Evolutionary conservation across 2,113 vertebrate genomes (phyloP), one percentile per base, ranked within the genome.

Genomic region (Electrona antarctica): DNA sequence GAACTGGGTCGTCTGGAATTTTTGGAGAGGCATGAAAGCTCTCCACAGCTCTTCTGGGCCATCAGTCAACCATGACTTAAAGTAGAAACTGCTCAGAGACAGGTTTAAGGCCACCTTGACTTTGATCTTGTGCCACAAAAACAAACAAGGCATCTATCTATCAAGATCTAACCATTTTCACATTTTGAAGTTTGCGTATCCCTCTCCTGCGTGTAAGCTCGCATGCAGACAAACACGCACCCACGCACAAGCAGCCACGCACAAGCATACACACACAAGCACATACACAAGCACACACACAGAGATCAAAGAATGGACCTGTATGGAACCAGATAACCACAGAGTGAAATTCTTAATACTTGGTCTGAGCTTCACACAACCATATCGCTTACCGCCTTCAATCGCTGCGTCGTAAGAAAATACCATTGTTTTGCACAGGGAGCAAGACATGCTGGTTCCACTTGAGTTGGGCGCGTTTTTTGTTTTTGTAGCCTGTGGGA

Each of bases 81-180:
- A 82, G 79, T 73, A 57, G 9, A 77, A 86, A 73, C 47, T 71
- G 70, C 81, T 84, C 62, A 45, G 5, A 85, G 80, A 80, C 76
- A 46, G 73, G 69, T 80, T 87, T 86, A 69, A 83, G 83, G 63
- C 78, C 73, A 83, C 69, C 82, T 41, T 87, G 72, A 69, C 87
- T 87, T 87, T 90, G 82, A 88, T 90, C 87, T 51, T 11, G 46
- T 67, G 76, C 80, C 73, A 60, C 77, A 75, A 76, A 85, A 86
- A 86, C 71, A 83, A 89, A 85, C 77, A 84, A 48, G 68, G 80
- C 3, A 41, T 41, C 5, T 41, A 80, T 84, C 58, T 71, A 63
- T 73, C 71, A 64, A 69, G 65, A 77, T 73, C 64, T 56, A 51
- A 60, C 47, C 80, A 62, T 77, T 78, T 78, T 73, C 81, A 80